Percentiles rank a stretch among this genome's conserved stretches.
These are phyloP conservation scores for Psilanteris sp. DNA, from an alignment of 1,140 invertebrate genomes.

Conservation along the genomic window DNA sequence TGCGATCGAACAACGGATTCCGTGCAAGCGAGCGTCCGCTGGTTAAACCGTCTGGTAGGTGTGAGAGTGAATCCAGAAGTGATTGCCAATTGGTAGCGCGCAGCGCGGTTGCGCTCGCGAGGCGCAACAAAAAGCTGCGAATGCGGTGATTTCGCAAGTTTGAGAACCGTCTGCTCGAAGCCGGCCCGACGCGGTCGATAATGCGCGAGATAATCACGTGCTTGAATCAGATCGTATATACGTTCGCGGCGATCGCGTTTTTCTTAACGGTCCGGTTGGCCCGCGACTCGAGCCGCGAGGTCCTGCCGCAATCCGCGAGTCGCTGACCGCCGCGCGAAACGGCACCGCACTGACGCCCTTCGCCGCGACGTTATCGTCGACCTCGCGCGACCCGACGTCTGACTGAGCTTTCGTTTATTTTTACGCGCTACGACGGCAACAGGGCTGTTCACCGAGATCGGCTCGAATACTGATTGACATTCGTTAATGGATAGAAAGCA, in stretches of 20 bases:
- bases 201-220: slow-evolving; percentile 64
- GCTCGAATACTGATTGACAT: background rate
- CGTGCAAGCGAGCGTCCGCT: background rate
- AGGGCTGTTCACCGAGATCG: background rate
- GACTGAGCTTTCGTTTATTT: background rate
- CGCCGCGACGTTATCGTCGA: background rate
- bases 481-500: background rate
- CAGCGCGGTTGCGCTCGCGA: too few species aligned
- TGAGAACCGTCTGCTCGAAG: too few species aligned
- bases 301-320: too few species aligned
- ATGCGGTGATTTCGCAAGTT: too few species aligned
- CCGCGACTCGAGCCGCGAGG: slow-evolving; percentile 4
- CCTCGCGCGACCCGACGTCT: slow-evolving; percentile 1
- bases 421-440: too few species aligned
- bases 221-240: slow-evolving; percentile 55
- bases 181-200: slow-evolving; percentile 60
- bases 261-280: slow-evolving; percentile 5
- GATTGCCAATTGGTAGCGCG: too few species aligned
- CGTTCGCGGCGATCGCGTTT: slow-evolving; percentile 19
- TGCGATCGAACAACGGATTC: background rate
- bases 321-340: too few species aligned
- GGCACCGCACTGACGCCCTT: slow-evolving; percentile 3
- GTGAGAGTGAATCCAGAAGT: too few species aligned
- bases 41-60: slow-evolving; percentile 5
- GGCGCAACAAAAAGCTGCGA: too few species aligned